Percentiles rank a stretch among this genome's conserved stretches.
Conservation (phyloP, 2,888 invertebrate species). For the Erebia ligea region DNA sequence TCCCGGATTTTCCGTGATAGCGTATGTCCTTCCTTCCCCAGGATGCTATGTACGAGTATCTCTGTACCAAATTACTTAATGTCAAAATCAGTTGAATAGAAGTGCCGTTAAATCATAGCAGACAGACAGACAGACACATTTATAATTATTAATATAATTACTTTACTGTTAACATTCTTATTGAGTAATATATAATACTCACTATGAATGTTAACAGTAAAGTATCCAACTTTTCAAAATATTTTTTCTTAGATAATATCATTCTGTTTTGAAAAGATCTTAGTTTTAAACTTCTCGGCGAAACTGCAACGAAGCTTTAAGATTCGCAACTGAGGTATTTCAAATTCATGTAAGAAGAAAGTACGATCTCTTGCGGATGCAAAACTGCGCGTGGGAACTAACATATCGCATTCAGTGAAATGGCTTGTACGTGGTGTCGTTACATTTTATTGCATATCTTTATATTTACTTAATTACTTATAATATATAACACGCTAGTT, state of each 20-base stretch:
- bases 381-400: conserved; percentile 14
- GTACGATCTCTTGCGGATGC: conserved; percentile 4
- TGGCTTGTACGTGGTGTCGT: conserved; percentile 7
- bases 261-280: conserved; percentile 2
- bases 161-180: too few species aligned
- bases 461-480: conserved; percentile 2
- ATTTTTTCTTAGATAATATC: background rate
- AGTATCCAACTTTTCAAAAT: background rate
- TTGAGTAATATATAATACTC: too few species aligned
- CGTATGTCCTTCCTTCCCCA: too few species aligned
- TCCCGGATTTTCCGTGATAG: too few species aligned
- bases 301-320: background rate
- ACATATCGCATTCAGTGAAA: conserved; percentile 6
- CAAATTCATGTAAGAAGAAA: conserved; percentile 6
- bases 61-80: too few species aligned
- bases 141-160: too few species aligned
- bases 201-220: background rate
- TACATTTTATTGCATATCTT: conserved; percentile 3
- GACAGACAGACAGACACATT: background rate
- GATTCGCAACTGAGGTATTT: background rate
- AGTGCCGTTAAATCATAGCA: too few species aligned
- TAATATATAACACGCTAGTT: background rate
- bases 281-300: background rate
- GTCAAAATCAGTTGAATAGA: too few species aligned
- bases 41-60: too few species aligned